Base-by-base conservation (phyloP, 1,140 invertebrate species). In the Ceratoteleas bidentatus region DNA sequence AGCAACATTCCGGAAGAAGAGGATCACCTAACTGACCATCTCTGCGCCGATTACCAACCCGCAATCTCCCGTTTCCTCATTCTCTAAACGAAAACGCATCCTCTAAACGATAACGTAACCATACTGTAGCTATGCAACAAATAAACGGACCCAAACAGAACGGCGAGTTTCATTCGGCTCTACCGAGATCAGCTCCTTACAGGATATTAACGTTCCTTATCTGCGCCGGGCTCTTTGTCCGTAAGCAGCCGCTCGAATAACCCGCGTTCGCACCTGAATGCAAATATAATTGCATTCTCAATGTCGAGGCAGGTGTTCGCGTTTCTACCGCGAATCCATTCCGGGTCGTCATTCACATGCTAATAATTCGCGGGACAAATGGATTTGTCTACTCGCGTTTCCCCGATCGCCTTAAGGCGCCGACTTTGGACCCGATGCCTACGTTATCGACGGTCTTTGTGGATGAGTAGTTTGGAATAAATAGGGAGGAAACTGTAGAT, bases 281-380 rank as follows among this genome's bases (percentile, higher is more conserved):
- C 70, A 75, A 64, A 75, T 75, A 70, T 70, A 81, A 81, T 81
- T 75, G 72, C 66, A 58, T 61, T 75, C 70, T 81, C 64, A 75
- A 70, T 81, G 70, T 74, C 70, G 70, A 65, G 58, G 69, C 77
- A 75, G 64, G 77, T 80, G 77, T 58, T 62, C 32, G 56, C 47
- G 53, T 54, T 24, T 24, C 24, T 24, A 24, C 24, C 66, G 34
- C 66, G 36, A 52, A 43, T n/a, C 53, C 14, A 58, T 36, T 15
- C 40, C 7, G 62, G 76, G 74, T 74, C 57, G 69, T 14, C 52
- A 74, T 74, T 74, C 69, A 54, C 15, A 73, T 58, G 77, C 64
- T 64, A 73, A 69, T 79, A 11, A 2, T 13, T 11, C 38, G 57
- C 15, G 33, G 13, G 33, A 57, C 57, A 47, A 65, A 66, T 54